Conservation (phyloP, 2,888 invertebrate species). For the Sminthurides aquaticus region DNA sequence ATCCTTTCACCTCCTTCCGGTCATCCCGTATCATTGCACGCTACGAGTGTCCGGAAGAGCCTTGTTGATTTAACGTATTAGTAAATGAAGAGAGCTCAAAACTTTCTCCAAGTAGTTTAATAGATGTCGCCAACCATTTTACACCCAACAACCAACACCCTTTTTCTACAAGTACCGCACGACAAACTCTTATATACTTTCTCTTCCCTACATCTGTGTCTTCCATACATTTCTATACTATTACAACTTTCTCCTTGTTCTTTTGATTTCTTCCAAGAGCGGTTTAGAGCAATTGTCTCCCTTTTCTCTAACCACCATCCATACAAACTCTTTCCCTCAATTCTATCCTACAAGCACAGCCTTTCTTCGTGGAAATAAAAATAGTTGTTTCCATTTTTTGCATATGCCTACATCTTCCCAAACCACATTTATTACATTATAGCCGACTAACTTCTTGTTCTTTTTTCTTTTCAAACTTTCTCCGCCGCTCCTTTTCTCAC, state of each 20-base stretch:
- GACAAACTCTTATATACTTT: no score
- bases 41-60: no score
- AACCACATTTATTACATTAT: constrained; percentile 6
- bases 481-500: not conserved
- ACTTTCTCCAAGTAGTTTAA: no score
- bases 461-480: not conserved
- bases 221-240: no score
- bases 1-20: not conserved
- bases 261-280: not conserved
- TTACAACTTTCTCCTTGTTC: not conserved
- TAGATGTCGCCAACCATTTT: no score
- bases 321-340: not conserved
- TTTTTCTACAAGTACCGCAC: no score
- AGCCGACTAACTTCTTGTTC: not conserved
- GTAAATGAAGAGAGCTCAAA: no score
- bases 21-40: no score
- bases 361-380: not conserved
- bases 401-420: not conserved
- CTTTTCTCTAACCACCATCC: no score
- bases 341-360: not conserved
- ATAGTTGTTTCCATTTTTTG: not conserved
- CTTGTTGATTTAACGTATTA: no score
- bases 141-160: no score
- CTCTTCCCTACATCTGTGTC: no score
- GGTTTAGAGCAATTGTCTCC: not conserved